Conservation (phyloP, 2,888 invertebrate genomes). For the Odontomyia ornata region DNA sequence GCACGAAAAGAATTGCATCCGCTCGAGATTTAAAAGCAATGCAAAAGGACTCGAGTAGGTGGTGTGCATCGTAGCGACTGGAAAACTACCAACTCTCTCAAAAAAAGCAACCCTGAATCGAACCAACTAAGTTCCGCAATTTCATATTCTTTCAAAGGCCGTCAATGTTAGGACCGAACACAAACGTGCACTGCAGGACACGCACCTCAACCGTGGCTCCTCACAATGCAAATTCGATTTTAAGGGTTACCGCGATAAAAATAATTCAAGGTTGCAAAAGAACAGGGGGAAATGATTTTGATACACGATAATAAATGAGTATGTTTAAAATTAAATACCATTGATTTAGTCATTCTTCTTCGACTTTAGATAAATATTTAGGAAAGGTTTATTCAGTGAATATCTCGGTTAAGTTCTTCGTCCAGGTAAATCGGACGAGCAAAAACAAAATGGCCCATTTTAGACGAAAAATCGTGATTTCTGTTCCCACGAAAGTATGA, state of each 20-base stretch:
- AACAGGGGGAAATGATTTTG: no score
- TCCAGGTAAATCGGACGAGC: no score
- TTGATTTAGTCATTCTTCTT: no score
- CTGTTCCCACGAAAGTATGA: no score
- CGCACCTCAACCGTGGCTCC: not conserved
- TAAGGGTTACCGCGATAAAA: not conserved
- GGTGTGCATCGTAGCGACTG: not conserved
- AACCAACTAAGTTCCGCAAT: conserved; percentile 17
- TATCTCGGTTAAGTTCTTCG: no score
- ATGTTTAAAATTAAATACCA: no score
- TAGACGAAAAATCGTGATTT: no score
- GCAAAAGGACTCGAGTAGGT: not conserved
- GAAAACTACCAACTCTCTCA: not conserved
- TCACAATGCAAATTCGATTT: not conserved
- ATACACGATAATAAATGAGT: no score
- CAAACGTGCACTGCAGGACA: not conserved
- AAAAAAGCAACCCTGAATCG: conserved; percentile 12
- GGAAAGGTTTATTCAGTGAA: no score
- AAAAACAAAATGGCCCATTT: no score
- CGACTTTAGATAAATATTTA: no score
- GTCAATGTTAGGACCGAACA: not conserved
- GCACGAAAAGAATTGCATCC: conserved; percentile 35
- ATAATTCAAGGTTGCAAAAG: no score
- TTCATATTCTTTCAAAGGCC: conserved; percentile 12
- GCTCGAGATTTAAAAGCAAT: conserved; percentile 14